A percentile compares a stretch with the other conserved stretches of the same genome.
These are phyloP conservation scores for Sebastes matsubarae DNA, from an alignment of 2,797 vertebrate species.

Conservation along the genomic window DNA sequence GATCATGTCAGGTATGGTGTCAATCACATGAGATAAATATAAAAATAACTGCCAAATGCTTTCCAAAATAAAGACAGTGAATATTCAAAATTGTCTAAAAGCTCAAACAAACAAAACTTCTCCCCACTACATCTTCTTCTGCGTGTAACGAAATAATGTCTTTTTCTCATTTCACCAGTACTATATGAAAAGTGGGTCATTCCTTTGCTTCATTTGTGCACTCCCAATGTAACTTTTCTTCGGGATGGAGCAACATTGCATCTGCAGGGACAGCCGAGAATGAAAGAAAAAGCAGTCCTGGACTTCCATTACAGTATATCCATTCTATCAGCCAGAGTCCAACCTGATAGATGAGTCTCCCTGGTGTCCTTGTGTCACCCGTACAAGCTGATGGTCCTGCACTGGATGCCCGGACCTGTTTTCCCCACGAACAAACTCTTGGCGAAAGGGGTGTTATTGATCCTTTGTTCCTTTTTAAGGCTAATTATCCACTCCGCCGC, in stretches of 20 bases:
- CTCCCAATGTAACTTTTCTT: conserved; percentile 13
- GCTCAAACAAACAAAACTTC: neutral
- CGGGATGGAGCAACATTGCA: neutral
- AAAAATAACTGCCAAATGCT: conserved; percentile 10
- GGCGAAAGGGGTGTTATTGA: conserved; percentile 70
- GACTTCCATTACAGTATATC: conserved; percentile 40
- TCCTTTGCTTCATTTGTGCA: conserved; percentile 10
- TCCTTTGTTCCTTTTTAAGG: conserved; percentile 78
- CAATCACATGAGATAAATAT: neutral
- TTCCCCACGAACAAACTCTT: conserved; percentile 66
- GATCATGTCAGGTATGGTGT: conserved; percentile 36
- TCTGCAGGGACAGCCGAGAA: conserved; percentile 16
- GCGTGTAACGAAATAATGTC: neutral
- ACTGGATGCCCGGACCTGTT: conserved; percentile 50
- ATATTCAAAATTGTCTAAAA: neutral
- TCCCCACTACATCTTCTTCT: neutral
- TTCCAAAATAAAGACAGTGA: neutral
- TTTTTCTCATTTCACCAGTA: neutral
- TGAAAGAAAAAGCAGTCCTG: neutral
- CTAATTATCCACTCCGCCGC: conserved; percentile 81
- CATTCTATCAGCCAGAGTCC: conserved; percentile 26
- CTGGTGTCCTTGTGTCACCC: conserved; percentile 41
- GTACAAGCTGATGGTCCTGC: conserved; percentile 31
- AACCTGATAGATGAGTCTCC: conserved; percentile 46
- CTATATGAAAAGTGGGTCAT: neutral